phyloP scores from a whole-genome alignment of 2,888 invertebrate genomes.

The Siphonodentalium dalli region DNA sequence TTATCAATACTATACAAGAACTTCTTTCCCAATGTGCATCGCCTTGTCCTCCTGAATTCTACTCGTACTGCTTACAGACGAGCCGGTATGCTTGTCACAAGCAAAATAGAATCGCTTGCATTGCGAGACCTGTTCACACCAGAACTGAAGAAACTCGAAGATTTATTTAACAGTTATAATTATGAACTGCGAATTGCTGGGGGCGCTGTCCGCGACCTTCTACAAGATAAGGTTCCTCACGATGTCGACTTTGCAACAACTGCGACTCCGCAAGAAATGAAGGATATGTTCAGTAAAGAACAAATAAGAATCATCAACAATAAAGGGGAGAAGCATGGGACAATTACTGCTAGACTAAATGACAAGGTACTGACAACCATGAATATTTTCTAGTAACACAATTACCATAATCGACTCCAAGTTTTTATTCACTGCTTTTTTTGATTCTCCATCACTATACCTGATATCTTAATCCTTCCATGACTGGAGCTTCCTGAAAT shows the following conservation, averaged over 20 bases:
- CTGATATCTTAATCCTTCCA: too few species aligned
- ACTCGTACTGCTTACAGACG: too few species aligned
- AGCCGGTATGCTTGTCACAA: conserved; percentile 39
- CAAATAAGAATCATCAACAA: conserved; percentile 88
- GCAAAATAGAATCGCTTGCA: conserved; percentile 55
- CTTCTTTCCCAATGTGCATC: too few species aligned
- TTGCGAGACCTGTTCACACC: conserved; percentile 73
- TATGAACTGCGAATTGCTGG: conserved; percentile 91
- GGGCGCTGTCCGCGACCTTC: conserved; percentile 84
- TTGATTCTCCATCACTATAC: too few species aligned
- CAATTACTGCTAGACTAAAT: conserved; percentile 92
- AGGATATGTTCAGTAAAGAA: conserved; percentile 85
- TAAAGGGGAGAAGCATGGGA: conserved; percentile 72
- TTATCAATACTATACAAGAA: too few species aligned
- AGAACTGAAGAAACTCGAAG: conserved; percentile 76
- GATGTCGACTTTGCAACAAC: conserved; percentile 98
- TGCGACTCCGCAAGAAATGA: conserved; percentile 96
- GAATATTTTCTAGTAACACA: too few species aligned
- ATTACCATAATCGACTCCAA: too few species aligned
- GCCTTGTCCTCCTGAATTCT: too few species aligned
- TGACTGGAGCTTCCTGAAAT: too few species aligned
- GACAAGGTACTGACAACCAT: conserved; percentile 81
- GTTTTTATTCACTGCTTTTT: too few species aligned
- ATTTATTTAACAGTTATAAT: conserved; percentile 76
- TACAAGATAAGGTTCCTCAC: conserved; percentile 64